Percentiles rank a stretch among this genome's conserved stretches.
These are phyloP conservation scores for Hipposideros armiger DNA, from an alignment of 2,113 vertebrate species.

Conservation along the genomic window DNA sequence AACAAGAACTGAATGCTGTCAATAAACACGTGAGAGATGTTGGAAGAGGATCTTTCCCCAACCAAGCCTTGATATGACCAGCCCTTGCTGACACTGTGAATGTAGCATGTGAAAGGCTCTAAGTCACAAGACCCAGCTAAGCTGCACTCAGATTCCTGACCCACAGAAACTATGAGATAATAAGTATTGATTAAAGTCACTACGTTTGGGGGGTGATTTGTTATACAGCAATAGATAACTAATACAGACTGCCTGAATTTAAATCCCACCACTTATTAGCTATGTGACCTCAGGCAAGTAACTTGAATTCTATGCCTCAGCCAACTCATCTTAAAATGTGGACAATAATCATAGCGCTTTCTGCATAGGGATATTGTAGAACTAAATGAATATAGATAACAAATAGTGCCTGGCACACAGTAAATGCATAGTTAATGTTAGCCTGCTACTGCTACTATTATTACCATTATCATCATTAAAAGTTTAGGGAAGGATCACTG, in stretches of 20 bases:
- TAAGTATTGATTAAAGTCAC: background rate
- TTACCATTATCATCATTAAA: background rate
- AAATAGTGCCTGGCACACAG: background rate
- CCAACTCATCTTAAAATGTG: background rate
- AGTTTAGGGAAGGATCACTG: background rate
- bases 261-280: background rate
- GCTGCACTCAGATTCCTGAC: background rate
- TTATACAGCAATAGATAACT: background rate
- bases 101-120: background rate
- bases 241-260: background rate
- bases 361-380: background rate
- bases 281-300: background rate
- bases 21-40: background rate
- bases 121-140: background rate
- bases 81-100: background rate
- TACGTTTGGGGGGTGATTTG: background rate
- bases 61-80: background rate
- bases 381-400: background rate
- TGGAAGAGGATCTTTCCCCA: background rate
- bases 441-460: background rate
- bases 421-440: background rate
- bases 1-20: background rate
- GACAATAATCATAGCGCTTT: background rate
- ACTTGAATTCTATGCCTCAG: conserved; percentile 17
- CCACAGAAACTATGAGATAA: background rate